Evolutionary conservation across 2,888 invertebrate genomes (phyloP).

Genomic region (Limnephilus rhombicus): DNA sequence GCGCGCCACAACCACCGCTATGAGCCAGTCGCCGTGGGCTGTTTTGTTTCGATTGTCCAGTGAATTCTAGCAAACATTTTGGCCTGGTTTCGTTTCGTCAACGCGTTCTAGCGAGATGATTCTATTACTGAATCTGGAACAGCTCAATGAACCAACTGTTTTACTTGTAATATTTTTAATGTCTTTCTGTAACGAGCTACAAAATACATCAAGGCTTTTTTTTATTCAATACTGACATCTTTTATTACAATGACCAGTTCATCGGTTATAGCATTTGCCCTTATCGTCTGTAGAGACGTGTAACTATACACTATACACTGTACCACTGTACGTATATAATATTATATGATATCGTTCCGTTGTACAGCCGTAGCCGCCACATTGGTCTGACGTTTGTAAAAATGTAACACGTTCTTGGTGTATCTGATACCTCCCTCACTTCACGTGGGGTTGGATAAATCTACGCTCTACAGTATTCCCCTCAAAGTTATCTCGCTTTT

Average conservation of each 20-base stretch:
- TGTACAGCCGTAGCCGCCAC: neutral
- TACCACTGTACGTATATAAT: neutral
- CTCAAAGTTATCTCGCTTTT: neutral
- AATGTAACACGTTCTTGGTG: neutral
- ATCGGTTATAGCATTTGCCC: neutral
- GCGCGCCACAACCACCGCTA: neutral
- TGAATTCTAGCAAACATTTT: neutral
- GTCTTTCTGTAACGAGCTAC: neutral
- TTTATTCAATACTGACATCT: too few species aligned
- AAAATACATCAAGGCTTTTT: neutral
- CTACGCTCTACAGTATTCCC: neutral
- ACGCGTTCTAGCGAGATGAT: neutral
- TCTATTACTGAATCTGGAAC: neutral
- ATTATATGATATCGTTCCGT: neutral
- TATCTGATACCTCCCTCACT: slow-evolving; percentile 1
- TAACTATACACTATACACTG: neutral
- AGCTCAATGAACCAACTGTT: neutral
- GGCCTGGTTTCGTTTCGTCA: neutral
- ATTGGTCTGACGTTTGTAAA: neutral
- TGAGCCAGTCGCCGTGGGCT: neutral
- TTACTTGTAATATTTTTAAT: neutral
- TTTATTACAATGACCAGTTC: neutral
- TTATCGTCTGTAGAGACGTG: neutral
- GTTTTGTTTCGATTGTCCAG: slow-evolving; percentile 14
- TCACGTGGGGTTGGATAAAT: neutral